Evolutionary conservation across 2,888 invertebrate species (phyloP).

Genomic region (Brenthis hecate): DNA sequence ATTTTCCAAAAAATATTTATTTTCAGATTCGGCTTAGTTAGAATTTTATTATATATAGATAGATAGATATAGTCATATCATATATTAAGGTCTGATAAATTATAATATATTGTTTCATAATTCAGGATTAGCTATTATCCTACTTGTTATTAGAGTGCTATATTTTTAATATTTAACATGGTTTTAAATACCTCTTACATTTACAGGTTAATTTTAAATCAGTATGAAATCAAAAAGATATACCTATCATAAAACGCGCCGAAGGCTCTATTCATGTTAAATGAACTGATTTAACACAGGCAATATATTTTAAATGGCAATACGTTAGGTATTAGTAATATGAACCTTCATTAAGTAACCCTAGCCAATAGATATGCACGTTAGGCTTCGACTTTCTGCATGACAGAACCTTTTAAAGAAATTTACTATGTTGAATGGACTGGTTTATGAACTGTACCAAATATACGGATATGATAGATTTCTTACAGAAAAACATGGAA

Average conservation of each 20-base stretch:
- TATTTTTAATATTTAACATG: too few species aligned
- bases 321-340: constrained; percentile 8
- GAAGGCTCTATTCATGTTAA: neutral
- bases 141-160: too few species aligned
- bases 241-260: neutral
- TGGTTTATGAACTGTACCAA: constrained; percentile 18
- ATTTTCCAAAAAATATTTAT: too few species aligned
- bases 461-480: neutral
- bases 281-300: neutral
- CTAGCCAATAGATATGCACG: neutral
- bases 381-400: constrained; percentile 9
- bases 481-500: too few species aligned
- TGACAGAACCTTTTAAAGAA: constrained; percentile 8
- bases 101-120: too few species aligned
- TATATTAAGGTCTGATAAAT: too few species aligned
- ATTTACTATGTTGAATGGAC: constrained; percentile 14
- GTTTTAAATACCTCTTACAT: neutral
- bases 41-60: too few species aligned
- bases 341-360: constrained; percentile 2
- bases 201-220: neutral
- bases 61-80: too few species aligned
- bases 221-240: neutral
- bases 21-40: too few species aligned
- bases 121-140: too few species aligned
- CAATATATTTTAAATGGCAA: constrained; percentile 11